phyloP scores from a whole-genome alignment of 1,140 invertebrate species.

The Drosophila kurseongensis region DNA sequence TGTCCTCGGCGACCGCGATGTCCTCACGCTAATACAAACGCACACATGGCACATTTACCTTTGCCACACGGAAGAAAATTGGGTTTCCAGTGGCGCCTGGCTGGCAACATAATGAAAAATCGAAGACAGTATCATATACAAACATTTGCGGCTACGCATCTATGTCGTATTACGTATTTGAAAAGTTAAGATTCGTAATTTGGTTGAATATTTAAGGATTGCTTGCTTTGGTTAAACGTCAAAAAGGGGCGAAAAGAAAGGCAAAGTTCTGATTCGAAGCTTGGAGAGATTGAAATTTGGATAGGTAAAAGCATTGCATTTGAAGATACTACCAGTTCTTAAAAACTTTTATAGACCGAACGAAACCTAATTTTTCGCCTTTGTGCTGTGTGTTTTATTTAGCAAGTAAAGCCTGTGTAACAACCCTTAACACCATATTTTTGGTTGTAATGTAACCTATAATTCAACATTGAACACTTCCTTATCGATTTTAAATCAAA shows the following conservation, averaged over 20 bases:
- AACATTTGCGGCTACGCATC: slow-evolving; percentile 2
- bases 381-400: background rate
- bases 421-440: slow-evolving; percentile 6
- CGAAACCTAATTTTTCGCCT: background rate
- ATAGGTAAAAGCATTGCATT: too few relatives aligned
- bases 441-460: slow-evolving; percentile 7
- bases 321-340: too few relatives aligned
- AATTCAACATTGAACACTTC: slow-evolving; percentile 32
- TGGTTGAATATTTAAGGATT: background rate
- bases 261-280: background rate
- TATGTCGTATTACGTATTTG: slow-evolving; percentile 4
- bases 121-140: slow-evolving; percentile 13
- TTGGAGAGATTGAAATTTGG: too few relatives aligned
- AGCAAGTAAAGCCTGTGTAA: background rate
- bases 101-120: slow-evolving; percentile 40
- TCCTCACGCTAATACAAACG: slow-evolving; percentile 16
- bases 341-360: too few relatives aligned
- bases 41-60: slow-evolving; percentile 33
- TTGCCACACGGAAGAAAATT: slow-evolving; percentile 14
- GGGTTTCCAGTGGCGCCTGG: slow-evolving; percentile 22
- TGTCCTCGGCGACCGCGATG: slow-evolving; percentile 28
- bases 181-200: background rate
- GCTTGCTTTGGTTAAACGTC: background rate
- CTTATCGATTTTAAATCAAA: slow-evolving; percentile 58
- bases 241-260: background rate